A percentile compares a stretch with the other conserved stretches of the same genome.
These are phyloP conservation scores for Ascidia mentula DNA, from an alignment of 23 tunicate species.

Conservation along the genomic window DNA sequence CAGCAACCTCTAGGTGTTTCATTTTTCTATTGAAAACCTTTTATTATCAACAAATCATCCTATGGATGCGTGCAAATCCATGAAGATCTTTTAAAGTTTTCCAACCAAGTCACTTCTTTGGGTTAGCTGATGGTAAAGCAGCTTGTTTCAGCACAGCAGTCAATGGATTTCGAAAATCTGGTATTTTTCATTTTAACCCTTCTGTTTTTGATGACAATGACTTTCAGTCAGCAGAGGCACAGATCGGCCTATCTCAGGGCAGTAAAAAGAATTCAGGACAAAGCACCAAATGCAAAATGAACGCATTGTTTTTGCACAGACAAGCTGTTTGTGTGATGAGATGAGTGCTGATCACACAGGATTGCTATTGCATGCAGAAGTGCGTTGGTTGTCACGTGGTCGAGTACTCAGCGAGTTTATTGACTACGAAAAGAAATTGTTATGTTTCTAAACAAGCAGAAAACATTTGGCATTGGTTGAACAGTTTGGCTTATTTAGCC, in stretches of 20 bases:
- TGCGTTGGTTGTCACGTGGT: constrained; percentile 13
- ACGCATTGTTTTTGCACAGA: too few relatives aligned
- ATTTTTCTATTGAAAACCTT: constrained; percentile 26
- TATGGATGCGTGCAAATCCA: constrained; percentile 42
- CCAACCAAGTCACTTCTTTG: constrained; percentile 25
- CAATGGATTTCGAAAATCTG: constrained; percentile 43
- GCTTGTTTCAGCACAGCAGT: constrained; percentile 28
- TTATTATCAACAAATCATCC: constrained; percentile 11
- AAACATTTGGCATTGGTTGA: too few relatives aligned
- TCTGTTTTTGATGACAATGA: constrained; percentile 20
- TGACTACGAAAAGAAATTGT: neutral
- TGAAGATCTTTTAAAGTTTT: constrained; percentile 23
- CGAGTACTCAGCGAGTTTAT: constrained; percentile 24
- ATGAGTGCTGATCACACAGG: neutral
- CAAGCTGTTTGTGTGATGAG: too few relatives aligned
- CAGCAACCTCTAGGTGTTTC: constrained; percentile 39
- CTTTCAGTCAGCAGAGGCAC: constrained; percentile 7
- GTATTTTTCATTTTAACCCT: constrained; percentile 13
- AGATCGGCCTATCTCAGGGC: constrained; percentile 13
- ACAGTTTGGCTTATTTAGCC: constrained; percentile 25
- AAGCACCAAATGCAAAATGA: constrained; percentile 15
- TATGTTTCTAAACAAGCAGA: constrained; percentile 11
- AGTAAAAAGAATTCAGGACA: constrained; percentile 13
- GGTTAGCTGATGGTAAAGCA: constrained; percentile 34
- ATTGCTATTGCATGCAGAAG: constrained; percentile 11